Evolutionary conservation across 2,888 invertebrate genomes (phyloP).

Genomic region (Copidosoma aretas): DNA sequence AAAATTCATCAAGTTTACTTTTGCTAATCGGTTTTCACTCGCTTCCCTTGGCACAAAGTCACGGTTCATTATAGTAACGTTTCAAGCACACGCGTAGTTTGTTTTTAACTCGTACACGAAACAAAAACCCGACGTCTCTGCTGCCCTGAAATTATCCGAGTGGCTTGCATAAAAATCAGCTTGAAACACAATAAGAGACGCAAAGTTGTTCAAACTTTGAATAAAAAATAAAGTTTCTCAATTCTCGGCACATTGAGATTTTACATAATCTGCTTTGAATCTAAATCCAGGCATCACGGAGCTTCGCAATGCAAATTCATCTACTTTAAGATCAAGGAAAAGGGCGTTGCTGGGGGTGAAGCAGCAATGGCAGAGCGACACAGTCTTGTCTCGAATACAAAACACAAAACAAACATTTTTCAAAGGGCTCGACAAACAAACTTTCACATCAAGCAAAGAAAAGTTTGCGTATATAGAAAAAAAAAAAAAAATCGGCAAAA

Average conservation of each 20-base stretch:
- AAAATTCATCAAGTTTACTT: too few species aligned
- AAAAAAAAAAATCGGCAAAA: constrained; percentile 29
- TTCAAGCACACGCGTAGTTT: too few species aligned
- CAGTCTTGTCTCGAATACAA: constrained; percentile 31
- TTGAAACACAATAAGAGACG: too few species aligned
- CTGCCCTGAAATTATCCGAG: too few species aligned
- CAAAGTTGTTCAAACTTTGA: neutral
- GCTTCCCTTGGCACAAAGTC: too few species aligned
- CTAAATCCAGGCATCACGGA: constrained; percentile 37
- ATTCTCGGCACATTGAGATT: neutral
- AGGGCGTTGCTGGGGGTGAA: constrained; percentile 26
- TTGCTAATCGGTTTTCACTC: too few species aligned
- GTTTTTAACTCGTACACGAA: too few species aligned
- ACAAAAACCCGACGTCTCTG: too few species aligned
- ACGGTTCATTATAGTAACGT: too few species aligned
- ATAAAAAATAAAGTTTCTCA: too few species aligned
- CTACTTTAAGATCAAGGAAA: constrained; percentile 39
- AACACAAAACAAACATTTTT: neutral
- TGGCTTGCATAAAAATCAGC: too few species aligned
- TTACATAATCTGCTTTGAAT: constrained; percentile 10
- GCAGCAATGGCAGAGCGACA: constrained; percentile 21
- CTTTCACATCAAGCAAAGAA: constrained; percentile 4
- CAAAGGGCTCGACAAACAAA: constrained; percentile 29
- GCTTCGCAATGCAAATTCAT: constrained; percentile 42
- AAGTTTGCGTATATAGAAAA: constrained; percentile 20